Evolutionary conservation across 2,888 invertebrate genomes (phyloP).

Genomic region (Syrphus vitripennis): DNA sequence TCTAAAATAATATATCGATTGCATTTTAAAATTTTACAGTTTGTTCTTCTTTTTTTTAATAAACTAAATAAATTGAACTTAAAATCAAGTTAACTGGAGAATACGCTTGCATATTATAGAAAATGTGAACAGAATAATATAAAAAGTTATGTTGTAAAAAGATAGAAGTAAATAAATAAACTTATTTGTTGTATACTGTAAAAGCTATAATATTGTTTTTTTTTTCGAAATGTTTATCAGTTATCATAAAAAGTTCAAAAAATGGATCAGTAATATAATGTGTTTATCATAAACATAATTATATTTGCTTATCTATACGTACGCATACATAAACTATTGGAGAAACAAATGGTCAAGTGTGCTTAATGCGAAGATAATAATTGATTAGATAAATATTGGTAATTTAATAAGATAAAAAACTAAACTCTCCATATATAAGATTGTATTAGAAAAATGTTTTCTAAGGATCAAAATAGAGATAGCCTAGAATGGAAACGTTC

Average conservation of each 20-base stretch:
- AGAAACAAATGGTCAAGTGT: slow-evolving; percentile 32
- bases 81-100: slow-evolving; percentile 38
- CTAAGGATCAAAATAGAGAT: background rate
- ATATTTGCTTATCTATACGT: slow-evolving; percentile 5
- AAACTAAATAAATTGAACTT: slow-evolving; percentile 49
- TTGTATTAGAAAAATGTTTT: too few species aligned
- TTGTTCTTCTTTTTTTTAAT: slow-evolving; percentile 40
- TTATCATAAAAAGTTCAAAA: background rate
- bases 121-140: slow-evolving; percentile 48
- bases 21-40: slow-evolving; percentile 62
- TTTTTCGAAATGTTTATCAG: slow-evolving; percentile 26
- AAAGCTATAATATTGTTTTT: slow-evolving; percentile 12
- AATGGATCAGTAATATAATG: background rate
- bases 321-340: too few species aligned
- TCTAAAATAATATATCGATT: slow-evolving; percentile 48
- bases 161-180: slow-evolving; percentile 59
- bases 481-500: background rate
- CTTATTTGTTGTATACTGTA: slow-evolving; percentile 62
- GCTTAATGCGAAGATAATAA: background rate
- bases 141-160: slow-evolving; percentile 57
- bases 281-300: background rate
- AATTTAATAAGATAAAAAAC: background rate
- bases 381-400: slow-evolving; percentile 28
- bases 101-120: slow-evolving; percentile 45
- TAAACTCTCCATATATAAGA: too few species aligned